phyloP scores from a whole-genome alignment of 2,113 vertebrate species.

The Apistogramma diplotaenia region DNA sequence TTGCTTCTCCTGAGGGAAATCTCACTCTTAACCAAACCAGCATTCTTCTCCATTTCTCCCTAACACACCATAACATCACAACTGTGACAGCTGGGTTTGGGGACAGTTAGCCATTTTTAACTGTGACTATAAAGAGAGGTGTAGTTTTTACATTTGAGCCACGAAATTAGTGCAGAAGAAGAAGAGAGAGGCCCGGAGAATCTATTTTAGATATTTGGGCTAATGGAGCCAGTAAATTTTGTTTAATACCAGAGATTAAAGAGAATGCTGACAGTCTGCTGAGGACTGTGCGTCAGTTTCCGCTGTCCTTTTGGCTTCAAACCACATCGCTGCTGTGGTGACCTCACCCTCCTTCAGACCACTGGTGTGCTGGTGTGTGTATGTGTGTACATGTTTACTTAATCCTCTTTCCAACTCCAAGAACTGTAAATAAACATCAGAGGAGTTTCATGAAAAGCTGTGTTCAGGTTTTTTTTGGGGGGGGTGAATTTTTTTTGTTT shows the following conservation, averaged over 20 bases:
- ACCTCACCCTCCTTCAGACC: constrained; percentile 50
- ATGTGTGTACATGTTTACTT: constrained; percentile 37
- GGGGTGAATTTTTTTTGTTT: constrained; percentile 34
- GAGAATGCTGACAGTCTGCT: constrained; percentile 41
- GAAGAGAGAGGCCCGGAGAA: not conserved
- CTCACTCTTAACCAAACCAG: constrained; percentile 65
- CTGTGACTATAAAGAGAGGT: not conserved
- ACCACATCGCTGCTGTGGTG: constrained; percentile 35
- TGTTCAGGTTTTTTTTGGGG: constrained; percentile 26
- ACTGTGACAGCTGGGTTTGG: constrained; percentile 23
- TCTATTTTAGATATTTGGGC: not conserved
- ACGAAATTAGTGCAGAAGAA: not conserved
- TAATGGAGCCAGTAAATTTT: constrained; percentile 1
- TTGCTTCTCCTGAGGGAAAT: constrained; percentile 72
- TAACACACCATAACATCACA: constrained; percentile 15
- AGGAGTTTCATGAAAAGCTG: constrained; percentile 21
- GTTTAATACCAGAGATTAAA: constrained; percentile 36
- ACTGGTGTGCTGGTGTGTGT: constrained; percentile 35
- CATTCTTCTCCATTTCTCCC: constrained; percentile 45
- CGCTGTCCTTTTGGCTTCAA: constrained; percentile 50
- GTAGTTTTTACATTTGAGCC: not conserved
- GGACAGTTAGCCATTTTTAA: constrained; percentile 21
- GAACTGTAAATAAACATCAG: constrained; percentile 58
- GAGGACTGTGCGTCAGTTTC: constrained; percentile 29
- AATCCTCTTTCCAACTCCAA: constrained; percentile 58